These are phyloP conservation scores for Xestia ashworthii DNA, from an alignment of 2,888 invertebrate species.

Conservation along the genomic window DNA sequence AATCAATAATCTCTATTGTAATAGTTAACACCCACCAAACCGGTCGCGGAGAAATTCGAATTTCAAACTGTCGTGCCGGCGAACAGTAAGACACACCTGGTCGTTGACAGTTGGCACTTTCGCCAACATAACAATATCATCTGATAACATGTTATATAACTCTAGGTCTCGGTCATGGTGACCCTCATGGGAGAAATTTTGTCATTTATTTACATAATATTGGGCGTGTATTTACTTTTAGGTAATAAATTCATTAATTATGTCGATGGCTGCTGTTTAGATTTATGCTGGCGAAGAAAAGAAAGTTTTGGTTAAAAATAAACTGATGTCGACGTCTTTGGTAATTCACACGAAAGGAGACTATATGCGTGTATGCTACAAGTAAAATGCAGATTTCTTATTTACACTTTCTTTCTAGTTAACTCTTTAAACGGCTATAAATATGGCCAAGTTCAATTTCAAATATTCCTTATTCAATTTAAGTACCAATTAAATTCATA, in stretches of 20 bases:
- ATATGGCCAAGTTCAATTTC: neutral
- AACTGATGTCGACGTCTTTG: neutral
- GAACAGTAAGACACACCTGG: slow-evolving; percentile 78
- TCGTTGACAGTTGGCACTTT: slow-evolving; percentile 80
- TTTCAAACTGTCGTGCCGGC: slow-evolving; percentile 63
- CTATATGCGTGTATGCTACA: neutral
- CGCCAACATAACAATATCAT: slow-evolving; percentile 76
- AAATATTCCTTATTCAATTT: slow-evolving; percentile 18
- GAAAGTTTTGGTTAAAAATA: slow-evolving; percentile 40
- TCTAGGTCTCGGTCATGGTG: slow-evolving; percentile 84
- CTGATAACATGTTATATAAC: slow-evolving; percentile 74
- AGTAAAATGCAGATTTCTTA: neutral
- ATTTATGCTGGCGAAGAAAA: slow-evolving; percentile 8
- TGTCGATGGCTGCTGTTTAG: slow-evolving; percentile 27
- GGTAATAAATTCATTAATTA: slow-evolving; percentile 48
- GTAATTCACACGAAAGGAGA: neutral
- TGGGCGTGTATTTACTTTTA: slow-evolving; percentile 53
- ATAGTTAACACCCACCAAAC: slow-evolving; percentile 67
- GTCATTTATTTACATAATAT: slow-evolving; percentile 65
- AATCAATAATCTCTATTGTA: slow-evolving; percentile 57
- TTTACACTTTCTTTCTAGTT: neutral
- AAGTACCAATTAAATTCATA: slow-evolving; percentile 41
- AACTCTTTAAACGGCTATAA: neutral
- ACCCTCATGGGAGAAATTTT: slow-evolving; percentile 74
- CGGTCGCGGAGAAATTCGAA: slow-evolving; percentile 84